Base-by-base conservation (phyloP, 2,113 vertebrate genomes). In the Hoplias malabaricus region DNA sequence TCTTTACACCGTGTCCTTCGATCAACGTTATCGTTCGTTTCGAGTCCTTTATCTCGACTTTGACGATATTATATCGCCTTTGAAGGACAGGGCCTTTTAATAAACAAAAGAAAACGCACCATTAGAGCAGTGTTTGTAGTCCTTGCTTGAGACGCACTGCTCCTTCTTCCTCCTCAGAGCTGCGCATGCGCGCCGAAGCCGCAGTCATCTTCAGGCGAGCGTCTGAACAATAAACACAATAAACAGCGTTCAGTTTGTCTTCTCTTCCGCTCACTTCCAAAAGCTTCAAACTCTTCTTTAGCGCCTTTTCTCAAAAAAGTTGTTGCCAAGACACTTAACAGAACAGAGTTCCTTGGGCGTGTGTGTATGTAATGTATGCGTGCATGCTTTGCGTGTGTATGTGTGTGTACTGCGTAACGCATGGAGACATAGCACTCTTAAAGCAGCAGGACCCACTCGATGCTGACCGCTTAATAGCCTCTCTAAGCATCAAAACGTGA, bases 1-100 rank as follows among this genome's bases (percentile, higher is more conserved):
- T 42, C 90, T 92, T 93, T 92, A 91, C 91, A 91, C 42, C 73
- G 43, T 84, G 87, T 89, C 88, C 86, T 86, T 80, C 56, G 31
- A 57, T 84, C 82, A 84, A 77, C 80, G 82, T 77, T 69, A 74
- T 81, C 40, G 65, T 78, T 84, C 85, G 80, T 79, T 84, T 82
- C 75, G 53, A 81, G 75, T 85, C 80, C 83, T 84, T 76, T 74
- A 86, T 83, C 54, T 69, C 71, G 67, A 56, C 78, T 84, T 73
- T 63, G 80, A 84, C 50, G 5, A 8, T 36, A 13, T 3, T 27
- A n/a, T 12, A 67, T 5, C 36, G 29, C 33, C 8, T 76, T 66
- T 75, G 36, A 5, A 50, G 11, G 12, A 38, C 25, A 12, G 13
- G 25, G 16, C 0, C 21, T 38, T 40, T 5, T 21, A 53, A 21